Base-by-base conservation (phyloP, 1,140 invertebrate species). In the Leptopilina clavipes region DNA sequence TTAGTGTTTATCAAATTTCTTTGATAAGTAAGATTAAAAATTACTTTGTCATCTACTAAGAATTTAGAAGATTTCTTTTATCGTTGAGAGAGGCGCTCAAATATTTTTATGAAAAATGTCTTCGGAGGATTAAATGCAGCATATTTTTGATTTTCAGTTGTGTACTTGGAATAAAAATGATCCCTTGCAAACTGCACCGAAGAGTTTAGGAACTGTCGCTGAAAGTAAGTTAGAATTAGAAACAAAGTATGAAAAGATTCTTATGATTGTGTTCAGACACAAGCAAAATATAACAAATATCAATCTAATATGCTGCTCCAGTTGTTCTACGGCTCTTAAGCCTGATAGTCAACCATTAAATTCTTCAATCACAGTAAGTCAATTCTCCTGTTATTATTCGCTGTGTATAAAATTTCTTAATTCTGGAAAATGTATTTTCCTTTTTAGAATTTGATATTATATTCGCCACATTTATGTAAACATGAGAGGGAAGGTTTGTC, bases 401-500 rank as follows among this genome's bases (percentile, higher is more conserved):
- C 14, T 54, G 17, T 19, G 10, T 18, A 12, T 25, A 12, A 10
- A 25, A 25, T 3, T 31, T 65, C 5, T 65, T 65, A 65, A 3
- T 25, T 22, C 22, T 12, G 8, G 6, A 71, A 18, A 70, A 73
- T 74, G 14, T 73, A n/a, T 78, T 48, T 71, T 37, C 65, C 22
- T 70, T 79, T 85, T 44, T 43, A 87, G 86, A 0, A 71, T 73
- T 73, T 86, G 9, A 1, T 10, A 14, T 43, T 87, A 8, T 1
- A 9, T 0, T 83, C 86, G 8, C 52, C 52, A 8, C 17, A 78
- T 0, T 70, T 56, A 11, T 86, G 86, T 76, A 71, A 74, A 74
- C 43, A 52, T 17, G 43, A 40, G 14, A 17, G 3, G 9, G 72
- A 70, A 8, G 80, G 82, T 14, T 73, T 90, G n/a, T 89, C 89